Percentiles rank a stretch among this genome's conserved stretches.
phyloP scores from a whole-genome alignment of 1,140 invertebrate species.

The Anoplophora glabripennis region DNA sequence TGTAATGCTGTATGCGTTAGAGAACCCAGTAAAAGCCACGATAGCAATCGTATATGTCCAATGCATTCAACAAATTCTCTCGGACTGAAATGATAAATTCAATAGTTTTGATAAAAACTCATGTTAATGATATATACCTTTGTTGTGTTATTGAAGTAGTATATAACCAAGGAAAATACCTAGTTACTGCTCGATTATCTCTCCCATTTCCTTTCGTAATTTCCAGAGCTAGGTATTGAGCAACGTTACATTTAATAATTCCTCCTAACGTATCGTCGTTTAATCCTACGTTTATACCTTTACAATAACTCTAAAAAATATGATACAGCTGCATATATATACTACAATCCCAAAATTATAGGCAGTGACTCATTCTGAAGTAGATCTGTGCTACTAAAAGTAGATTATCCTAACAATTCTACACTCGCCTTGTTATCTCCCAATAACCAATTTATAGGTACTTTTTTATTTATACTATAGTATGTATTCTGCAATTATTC shows the following conservation, averaged over 20 bases:
- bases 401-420: too few relatives aligned
- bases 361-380: too few relatives aligned
- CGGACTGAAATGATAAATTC: constrained; percentile 57
- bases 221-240: constrained; percentile 92
- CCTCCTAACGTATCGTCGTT: constrained; percentile 95
- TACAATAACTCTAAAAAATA: constrained; percentile 71
- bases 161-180: constrained; percentile 91
- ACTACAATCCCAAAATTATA: too few relatives aligned
- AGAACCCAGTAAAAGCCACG: constrained; percentile 93
- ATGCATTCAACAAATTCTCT: constrained; percentile 96
- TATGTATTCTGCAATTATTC: too few relatives aligned
- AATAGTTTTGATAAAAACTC: neutral
- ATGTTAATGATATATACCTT: constrained; percentile 58
- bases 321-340: neutral
- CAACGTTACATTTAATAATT: constrained; percentile 90
- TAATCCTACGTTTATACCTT: constrained; percentile 72
- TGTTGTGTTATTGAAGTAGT: constrained; percentile 81
- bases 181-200: constrained; percentile 78
- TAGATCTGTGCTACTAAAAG: too few relatives aligned
- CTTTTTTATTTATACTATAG: too few relatives aligned
- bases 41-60: constrained; percentile 87
- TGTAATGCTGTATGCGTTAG: constrained; percentile 81
- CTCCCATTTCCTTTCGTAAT: constrained; percentile 82
- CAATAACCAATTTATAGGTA: too few relatives aligned
- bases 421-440: too few relatives aligned